Base-by-base conservation (phyloP, 53 echinoderm and acorn worm genomes). In the Echinarachnius parma region DNA sequence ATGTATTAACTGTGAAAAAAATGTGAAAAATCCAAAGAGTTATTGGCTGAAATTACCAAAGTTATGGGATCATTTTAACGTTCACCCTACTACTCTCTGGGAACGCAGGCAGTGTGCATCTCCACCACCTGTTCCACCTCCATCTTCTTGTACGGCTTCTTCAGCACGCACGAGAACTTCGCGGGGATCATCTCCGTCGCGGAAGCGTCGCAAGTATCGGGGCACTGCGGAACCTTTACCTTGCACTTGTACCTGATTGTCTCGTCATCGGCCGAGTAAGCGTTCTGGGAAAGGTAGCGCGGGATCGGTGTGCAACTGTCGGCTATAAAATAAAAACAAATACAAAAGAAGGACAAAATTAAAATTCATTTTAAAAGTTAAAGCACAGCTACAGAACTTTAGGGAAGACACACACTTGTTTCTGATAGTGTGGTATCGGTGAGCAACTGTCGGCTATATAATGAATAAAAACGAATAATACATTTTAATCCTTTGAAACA, bases 91-190 rank as follows among this genome's bases (percentile, higher is more conserved):
- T n/a, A n/a, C n/a, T n/a, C n/a, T n/a, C 16, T 65, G 14, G 46
- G 46, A 5, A 65, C 5, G 14, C 65, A 65, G 14, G 19, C 46
- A 15, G 46, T 65, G 27, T 65, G 46, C 65, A 65, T 65, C n/a
- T 65, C 65, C 0, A 18, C 30, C 26, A 5, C 44, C 4, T 25
- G 13, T 5, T 29, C 3, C 8, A 45, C 29, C 42, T 28, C 21
- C 25, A 11, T 27, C 14, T 11, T 27, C 37, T 57, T 57, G 3
- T 2, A 13, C 30, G 32, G 27, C 28, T 57, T 28, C 10, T 21
- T 9, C 28, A 4, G 22, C 2, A 16, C 7, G 19, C 65, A 65
- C 4, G 16, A 27, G 30, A 28, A 65, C 46, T 13, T 65, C 24
- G 16, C 18, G 4, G 46, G 45, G 2, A 65, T 46, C 19, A 46